Evolutionary conservation across 1,140 invertebrate genomes (phyloP).

Genomic region (Orius insidiosus): DNA sequence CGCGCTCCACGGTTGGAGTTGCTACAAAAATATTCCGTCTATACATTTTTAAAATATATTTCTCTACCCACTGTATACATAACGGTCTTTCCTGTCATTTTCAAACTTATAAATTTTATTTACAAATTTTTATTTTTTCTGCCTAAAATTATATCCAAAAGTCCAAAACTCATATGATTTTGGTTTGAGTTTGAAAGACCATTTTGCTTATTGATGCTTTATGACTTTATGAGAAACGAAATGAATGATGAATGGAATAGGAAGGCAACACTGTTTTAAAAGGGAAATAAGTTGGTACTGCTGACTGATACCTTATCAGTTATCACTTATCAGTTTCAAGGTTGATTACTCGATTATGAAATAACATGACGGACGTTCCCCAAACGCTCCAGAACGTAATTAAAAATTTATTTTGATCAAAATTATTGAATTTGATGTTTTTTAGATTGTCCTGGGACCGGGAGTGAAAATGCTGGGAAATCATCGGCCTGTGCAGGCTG

Average conservation of each 20-base stretch:
- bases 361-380: constrained; percentile 37
- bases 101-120: neutral
- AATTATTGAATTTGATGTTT: neutral
- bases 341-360: constrained; percentile 16
- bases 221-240: too few species aligned
- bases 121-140: neutral
- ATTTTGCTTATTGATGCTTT: too few species aligned
- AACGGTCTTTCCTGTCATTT: constrained; percentile 25
- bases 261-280: too few species aligned
- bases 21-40: constrained; percentile 21
- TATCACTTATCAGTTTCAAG: neutral
- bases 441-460: constrained; percentile 83
- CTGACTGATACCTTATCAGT: neutral
- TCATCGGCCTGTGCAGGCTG: constrained; percentile 86
- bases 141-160: constrained; percentile 5
- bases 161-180: neutral
- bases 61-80: constrained; percentile 32
- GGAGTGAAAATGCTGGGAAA: constrained; percentile 82
- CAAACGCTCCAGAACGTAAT: constrained; percentile 41
- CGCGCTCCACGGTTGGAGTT: constrained; percentile 45
- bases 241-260: too few species aligned
- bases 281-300: too few species aligned
- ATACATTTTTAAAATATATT: constrained; percentile 7
- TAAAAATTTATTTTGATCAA: too few species aligned
- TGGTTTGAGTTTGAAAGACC: too few species aligned